Evolutionary conservation across 1,140 invertebrate genomes (phyloP).

Genomic region (Pogonognathellus flavescens): DNA sequence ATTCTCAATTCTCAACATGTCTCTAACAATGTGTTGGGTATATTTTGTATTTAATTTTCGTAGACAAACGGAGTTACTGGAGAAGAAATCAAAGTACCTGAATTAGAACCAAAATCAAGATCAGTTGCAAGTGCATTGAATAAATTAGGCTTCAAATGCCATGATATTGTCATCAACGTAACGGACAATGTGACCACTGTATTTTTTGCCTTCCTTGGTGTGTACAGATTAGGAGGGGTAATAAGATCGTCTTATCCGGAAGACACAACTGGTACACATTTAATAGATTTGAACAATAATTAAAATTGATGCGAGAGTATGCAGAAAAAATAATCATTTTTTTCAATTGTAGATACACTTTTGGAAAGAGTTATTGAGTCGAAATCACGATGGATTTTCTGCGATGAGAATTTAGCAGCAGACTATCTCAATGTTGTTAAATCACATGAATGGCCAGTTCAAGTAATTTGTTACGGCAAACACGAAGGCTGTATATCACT

Average conservation of each 20-base stretch:
- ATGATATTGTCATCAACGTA: neutral
- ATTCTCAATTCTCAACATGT: neutral
- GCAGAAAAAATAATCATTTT: too few species aligned
- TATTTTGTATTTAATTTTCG: too few species aligned
- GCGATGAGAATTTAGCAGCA: conserved; percentile 35
- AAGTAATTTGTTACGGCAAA: conserved; percentile 56
- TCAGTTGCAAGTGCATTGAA: neutral
- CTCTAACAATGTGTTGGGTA: neutral
- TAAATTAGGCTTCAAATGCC: neutral
- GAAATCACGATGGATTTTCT: conserved; percentile 53
- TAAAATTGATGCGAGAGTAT: too few species aligned
- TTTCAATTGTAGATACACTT: conserved; percentile 45
- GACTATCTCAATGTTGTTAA: neutral
- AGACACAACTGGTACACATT: neutral
- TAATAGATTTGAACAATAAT: too few species aligned
- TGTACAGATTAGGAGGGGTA: conserved; percentile 6
- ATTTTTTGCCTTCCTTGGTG: neutral
- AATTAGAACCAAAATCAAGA: neutral
- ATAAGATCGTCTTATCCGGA: neutral
- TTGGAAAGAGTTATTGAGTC: conserved; percentile 41
- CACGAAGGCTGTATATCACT: conserved; percentile 54
- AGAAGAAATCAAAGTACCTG: neutral
- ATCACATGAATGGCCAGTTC: conserved; percentile 48
- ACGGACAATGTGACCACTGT: neutral
- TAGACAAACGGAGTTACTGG: neutral